These are phyloP conservation scores for Gallinago jamesoni DNA, from an alignment of 2,113 vertebrate species.

Conservation along the genomic window DNA sequence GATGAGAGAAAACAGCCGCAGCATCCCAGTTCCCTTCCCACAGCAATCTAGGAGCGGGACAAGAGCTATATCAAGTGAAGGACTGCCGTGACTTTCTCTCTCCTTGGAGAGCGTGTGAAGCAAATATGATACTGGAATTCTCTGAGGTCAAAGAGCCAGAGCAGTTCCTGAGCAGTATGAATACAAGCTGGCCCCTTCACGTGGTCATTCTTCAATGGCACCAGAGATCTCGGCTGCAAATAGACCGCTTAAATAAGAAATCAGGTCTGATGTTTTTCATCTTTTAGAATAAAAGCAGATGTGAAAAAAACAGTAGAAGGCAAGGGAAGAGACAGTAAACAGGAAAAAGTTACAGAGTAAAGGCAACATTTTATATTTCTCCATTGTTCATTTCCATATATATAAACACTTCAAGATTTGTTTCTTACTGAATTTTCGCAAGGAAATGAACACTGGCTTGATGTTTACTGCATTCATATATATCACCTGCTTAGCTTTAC, in stretches of 20 bases:
- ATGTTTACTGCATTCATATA: not conserved
- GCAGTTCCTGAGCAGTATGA: not conserved
- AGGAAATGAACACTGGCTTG: not conserved
- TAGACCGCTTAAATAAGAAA: not conserved
- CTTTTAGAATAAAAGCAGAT: not conserved
- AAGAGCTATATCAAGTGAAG: not conserved
- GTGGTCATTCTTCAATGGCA: not conserved
- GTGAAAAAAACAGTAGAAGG: not conserved
- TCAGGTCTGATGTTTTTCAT: not conserved
- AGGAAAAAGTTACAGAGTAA: not conserved
- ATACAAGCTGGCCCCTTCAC: not conserved
- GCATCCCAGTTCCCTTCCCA: not conserved
- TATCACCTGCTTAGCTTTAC: not conserved
- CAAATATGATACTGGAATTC: constrained; percentile 1
- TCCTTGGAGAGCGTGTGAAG: not conserved
- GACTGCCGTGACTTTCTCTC: not conserved
- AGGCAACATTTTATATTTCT: not conserved
- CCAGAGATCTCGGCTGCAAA: not conserved
- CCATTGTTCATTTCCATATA: not conserved
- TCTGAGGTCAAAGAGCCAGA: not conserved
- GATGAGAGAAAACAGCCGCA: not conserved
- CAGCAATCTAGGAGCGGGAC: not conserved
- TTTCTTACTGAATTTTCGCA: not conserved
- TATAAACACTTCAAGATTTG: not conserved
- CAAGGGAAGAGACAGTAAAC: not conserved